Percentiles rank a stretch among this genome's conserved stretches.
Conservation (phyloP, 2,888 invertebrate genomes). For the Anagyrus pseudococci region DNA sequence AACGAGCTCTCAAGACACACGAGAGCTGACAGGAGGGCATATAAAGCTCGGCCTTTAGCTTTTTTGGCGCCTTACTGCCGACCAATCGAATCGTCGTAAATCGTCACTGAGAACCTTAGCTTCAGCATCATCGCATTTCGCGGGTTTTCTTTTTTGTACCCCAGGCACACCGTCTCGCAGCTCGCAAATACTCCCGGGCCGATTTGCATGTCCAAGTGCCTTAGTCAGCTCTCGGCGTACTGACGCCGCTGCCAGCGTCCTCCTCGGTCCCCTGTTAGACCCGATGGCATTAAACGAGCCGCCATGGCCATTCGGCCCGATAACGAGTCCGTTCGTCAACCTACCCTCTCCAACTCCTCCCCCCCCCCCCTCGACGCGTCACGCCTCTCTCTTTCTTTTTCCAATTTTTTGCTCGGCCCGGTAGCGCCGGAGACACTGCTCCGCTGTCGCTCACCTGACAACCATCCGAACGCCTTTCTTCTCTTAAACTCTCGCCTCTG, state of each 20-base stretch:
- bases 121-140: too few relatives aligned
- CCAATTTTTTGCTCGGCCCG: too few relatives aligned
- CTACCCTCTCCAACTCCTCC: not conserved
- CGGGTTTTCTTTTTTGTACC: not conserved
- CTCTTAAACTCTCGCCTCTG: too few relatives aligned
- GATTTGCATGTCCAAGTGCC: constrained; percentile 55
- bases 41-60: too few relatives aligned
- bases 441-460: too few relatives aligned
- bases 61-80: too few relatives aligned
- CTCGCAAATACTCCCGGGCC: constrained; percentile 14
- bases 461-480: too few relatives aligned
- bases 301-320: constrained; percentile 35
- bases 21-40: too few relatives aligned
- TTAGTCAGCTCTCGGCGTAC: constrained; percentile 47
- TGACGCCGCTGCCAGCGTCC: constrained; percentile 31
- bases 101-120: not conserved
- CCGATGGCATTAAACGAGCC: constrained; percentile 40
- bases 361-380: constrained; percentile 3
- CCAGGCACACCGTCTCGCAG: not conserved
- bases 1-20: too few relatives aligned
- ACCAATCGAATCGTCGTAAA: not conserved
- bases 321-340: constrained; percentile 31
- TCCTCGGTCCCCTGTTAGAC: constrained; percentile 4
- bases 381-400: not conserved
- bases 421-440: too few relatives aligned